A percentile compares a stretch with the other conserved stretches of the same genome.
Evolutionary conservation across 2,797 vertebrate species (phyloP).

Genomic region (Lateolabrax maculatus): DNA sequence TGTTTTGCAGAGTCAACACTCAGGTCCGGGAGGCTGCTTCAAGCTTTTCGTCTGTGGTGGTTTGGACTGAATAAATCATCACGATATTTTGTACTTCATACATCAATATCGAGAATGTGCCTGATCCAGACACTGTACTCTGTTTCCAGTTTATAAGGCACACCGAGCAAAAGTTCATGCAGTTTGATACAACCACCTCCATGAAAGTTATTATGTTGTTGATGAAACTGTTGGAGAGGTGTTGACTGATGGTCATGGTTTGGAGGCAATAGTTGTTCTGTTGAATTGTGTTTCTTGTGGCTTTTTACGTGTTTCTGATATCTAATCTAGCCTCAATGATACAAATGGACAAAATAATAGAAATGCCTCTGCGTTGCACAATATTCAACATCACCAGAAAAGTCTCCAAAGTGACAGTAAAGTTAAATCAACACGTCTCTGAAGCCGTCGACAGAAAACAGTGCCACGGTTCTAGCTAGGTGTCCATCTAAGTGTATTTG

Average conservation of each 20-base stretch:
- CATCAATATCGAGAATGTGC: background rate
- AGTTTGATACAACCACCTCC: background rate
- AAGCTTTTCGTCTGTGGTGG: background rate
- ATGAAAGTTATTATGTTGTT: background rate
- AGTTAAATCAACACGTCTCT: background rate
- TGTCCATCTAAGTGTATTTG: background rate
- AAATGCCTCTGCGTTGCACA: background rate
- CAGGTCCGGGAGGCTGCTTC: constrained; percentile 4
- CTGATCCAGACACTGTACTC: background rate
- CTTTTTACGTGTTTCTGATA: background rate
- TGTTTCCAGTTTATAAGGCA: background rate
- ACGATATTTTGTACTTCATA: background rate
- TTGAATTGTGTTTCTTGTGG: background rate
- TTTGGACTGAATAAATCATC: background rate
- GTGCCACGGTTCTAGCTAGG: too few species aligned
- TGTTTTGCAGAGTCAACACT: constrained; percentile 56
- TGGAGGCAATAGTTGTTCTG: background rate
- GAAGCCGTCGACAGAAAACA: too few species aligned
- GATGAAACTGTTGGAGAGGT: background rate
- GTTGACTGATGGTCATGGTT: background rate
- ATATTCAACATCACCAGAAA: background rate
- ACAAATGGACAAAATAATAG: background rate
- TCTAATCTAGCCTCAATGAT: background rate
- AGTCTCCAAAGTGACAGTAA: background rate
- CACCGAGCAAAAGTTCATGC: background rate